These are phyloP conservation scores for Gerris lacustris DNA, from an alignment of 2,888 invertebrate genomes.

Conservation along the genomic window DNA sequence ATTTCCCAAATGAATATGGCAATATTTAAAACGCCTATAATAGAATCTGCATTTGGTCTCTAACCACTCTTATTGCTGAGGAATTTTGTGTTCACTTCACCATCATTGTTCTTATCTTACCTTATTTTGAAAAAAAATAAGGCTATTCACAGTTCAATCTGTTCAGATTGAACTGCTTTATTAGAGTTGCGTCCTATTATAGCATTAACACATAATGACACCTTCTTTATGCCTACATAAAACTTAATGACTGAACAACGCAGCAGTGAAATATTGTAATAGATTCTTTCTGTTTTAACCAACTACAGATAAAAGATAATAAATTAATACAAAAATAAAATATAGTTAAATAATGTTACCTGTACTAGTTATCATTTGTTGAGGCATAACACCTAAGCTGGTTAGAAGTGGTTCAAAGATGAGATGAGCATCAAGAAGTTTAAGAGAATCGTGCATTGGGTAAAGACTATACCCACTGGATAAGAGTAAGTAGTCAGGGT, in stretches of 20 bases:
- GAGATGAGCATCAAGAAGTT: constrained; percentile 80
- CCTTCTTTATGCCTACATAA: too few species aligned
- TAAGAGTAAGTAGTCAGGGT: constrained; percentile 31
- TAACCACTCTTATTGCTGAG: too few species aligned
- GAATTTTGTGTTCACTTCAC: too few species aligned
- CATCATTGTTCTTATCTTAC: too few species aligned
- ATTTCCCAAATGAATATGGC: too few species aligned
- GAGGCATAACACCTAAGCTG: constrained; percentile 80
- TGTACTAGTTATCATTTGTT: constrained; percentile 51
- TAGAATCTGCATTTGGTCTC: too few species aligned
- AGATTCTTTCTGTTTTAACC: background rate
- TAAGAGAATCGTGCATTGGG: constrained; percentile 68
- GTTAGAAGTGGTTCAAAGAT: constrained; percentile 85
- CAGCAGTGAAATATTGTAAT: constrained; percentile 2
- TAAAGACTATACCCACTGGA: constrained; percentile 50
- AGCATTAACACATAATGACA: too few species aligned
- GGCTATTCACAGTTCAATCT: too few species aligned
- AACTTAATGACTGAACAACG: background rate
- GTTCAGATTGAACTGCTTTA: too few species aligned
- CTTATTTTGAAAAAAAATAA: too few species aligned
- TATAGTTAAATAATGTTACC: constrained; percentile 21
- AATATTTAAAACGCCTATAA: too few species aligned
- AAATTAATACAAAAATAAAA: background rate
- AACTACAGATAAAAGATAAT: background rate
- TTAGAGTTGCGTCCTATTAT: too few species aligned